These are phyloP conservation scores for Gadopsis bispinosus DNA, from an alignment of 2,797 vertebrate genomes.

Conservation along the genomic window DNA sequence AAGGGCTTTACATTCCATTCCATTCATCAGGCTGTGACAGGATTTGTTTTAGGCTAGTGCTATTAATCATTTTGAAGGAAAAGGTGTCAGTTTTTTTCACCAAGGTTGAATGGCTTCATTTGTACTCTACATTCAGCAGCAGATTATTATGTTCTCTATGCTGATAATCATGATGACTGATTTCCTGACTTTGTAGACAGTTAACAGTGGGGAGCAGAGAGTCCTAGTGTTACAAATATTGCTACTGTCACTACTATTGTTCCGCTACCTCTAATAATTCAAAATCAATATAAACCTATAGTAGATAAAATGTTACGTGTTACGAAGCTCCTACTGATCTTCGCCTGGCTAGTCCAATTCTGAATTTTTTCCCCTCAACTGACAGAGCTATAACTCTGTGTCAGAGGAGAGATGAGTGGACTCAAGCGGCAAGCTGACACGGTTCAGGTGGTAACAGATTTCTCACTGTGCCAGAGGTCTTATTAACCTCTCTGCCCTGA, in stretches of 20 bases:
- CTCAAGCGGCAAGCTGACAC: conserved; percentile 41
- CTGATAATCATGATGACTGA: conserved; percentile 17
- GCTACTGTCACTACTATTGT: background rate
- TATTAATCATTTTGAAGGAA: conserved; percentile 47
- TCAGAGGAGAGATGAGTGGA: conserved; percentile 43
- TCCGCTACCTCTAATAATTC: background rate
- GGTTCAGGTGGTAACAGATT: conserved; percentile 54
- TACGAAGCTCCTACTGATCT: background rate
- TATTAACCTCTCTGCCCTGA: conserved; percentile 42
- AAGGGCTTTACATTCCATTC: conserved; percentile 19
- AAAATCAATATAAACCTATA: background rate
- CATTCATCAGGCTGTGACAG: conserved; percentile 42
- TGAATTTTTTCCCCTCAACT: conserved; percentile 14
- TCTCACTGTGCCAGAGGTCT: conserved; percentile 41
- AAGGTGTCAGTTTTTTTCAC: conserved; percentile 4
- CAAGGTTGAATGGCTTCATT: conserved; percentile 24
- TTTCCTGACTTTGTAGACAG: conserved; percentile 4
- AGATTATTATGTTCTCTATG: conserved; percentile 9
- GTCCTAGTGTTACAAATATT: background rate
- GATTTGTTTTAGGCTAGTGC: conserved; percentile 30
- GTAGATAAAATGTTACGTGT: conserved; percentile 1
- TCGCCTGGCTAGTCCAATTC: conserved; percentile 8
- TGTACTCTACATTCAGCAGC: conserved; percentile 10
- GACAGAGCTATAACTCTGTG: conserved; percentile 26
- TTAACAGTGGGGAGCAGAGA: background rate